Evolutionary conservation across 2,888 invertebrate species (phyloP).

Genomic region (Eulithis testata): DNA sequence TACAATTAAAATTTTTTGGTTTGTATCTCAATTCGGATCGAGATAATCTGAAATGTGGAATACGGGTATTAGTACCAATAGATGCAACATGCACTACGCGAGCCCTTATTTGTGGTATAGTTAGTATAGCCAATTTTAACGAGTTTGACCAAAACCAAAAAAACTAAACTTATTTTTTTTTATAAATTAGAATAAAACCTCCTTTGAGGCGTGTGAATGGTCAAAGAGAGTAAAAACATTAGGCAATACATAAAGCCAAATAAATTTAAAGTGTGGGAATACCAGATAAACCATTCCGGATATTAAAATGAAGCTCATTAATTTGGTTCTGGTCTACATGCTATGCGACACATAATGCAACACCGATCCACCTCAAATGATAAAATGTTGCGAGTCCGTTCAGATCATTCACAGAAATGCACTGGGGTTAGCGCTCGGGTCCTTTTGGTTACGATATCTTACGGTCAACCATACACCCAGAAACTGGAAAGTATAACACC

Average conservation of each 20-base stretch:
- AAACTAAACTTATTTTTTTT: constrained; percentile 8
- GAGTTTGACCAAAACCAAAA: constrained; percentile 27
- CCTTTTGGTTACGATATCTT: constrained; percentile 99
- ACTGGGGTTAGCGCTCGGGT: constrained; percentile 97
- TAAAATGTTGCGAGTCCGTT: constrained; percentile 63
- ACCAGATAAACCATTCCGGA: neutral
- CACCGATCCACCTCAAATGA: constrained; percentile 77
- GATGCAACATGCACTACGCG: neutral
- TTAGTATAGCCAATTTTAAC: neutral
- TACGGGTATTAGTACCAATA: neutral
- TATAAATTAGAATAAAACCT: no score
- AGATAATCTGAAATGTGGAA: neutral
- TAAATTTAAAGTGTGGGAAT: no score
- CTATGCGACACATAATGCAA: constrained; percentile 56
- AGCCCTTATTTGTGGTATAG: neutral
- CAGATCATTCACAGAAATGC: constrained; percentile 95
- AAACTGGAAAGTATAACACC: constrained; percentile 88
- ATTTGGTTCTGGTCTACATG: constrained; percentile 27
- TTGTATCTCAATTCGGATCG: no score
- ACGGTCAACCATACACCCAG: constrained; percentile 98
- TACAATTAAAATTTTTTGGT: no score
- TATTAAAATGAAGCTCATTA: constrained; percentile 2
- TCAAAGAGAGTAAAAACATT: no score
- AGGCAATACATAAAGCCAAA: no score
- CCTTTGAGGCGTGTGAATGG: no score